phyloP scores from a whole-genome alignment of 2,888 invertebrate genomes.

The Yponomeuta plumbellus region DNA sequence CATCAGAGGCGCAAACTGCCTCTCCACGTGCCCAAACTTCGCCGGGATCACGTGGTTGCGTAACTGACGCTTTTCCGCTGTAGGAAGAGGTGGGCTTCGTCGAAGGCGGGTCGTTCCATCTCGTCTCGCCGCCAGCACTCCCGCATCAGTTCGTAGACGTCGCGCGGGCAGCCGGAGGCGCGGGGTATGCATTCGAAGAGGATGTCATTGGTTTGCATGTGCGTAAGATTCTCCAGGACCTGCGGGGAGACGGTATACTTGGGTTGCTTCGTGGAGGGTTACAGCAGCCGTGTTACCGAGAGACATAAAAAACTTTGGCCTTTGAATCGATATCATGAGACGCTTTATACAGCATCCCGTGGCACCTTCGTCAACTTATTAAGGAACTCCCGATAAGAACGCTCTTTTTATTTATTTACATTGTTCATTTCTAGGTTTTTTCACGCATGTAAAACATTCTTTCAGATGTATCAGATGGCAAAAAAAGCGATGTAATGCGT shows the following conservation, averaged over 20 bases:
- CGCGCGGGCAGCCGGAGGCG: constrained; percentile 83
- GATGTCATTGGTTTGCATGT: constrained; percentile 79
- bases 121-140: constrained; percentile 91
- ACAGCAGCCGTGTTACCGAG: too few species aligned
- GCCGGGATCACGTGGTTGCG: constrained; percentile 10
- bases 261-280: too few species aligned
- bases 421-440: too few species aligned
- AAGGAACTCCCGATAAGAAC: too few species aligned
- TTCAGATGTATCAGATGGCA: too few species aligned
- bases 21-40: neutral
- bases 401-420: too few species aligned
- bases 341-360: too few species aligned
- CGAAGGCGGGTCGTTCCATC: constrained; percentile 84
- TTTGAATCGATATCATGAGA: too few species aligned
- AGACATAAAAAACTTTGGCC: too few species aligned
- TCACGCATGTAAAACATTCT: too few species aligned
- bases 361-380: too few species aligned
- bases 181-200: constrained; percentile 79
- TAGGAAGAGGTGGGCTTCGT: constrained; percentile 88
- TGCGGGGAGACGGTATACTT: constrained; percentile 34
- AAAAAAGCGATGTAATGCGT: too few species aligned
- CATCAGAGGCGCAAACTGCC: neutral
- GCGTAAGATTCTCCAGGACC: constrained; percentile 88
- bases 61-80: constrained; percentile 80
- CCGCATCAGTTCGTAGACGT: constrained; percentile 89